These are phyloP conservation scores for Oscheius sp. DNA, from an alignment of 1,140 invertebrate species.

Conservation along the genomic window DNA sequence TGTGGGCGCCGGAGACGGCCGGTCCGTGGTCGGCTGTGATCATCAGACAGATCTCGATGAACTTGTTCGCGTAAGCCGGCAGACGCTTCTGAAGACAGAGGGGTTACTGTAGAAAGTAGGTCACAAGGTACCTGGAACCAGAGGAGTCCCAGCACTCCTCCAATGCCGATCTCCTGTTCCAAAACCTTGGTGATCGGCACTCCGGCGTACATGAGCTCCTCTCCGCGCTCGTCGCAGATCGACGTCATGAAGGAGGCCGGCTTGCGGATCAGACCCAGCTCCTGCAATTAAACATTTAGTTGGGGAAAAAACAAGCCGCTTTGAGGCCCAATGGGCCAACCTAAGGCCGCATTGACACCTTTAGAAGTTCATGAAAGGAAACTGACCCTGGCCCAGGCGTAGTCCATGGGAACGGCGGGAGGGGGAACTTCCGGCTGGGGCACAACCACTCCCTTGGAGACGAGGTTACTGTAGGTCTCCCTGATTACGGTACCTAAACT, in stretches of 20 bases:
- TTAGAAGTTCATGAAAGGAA: neutral
- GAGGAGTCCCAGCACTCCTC: constrained; percentile 89
- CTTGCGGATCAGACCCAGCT: constrained; percentile 94
- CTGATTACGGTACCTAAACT: constrained; percentile 65
- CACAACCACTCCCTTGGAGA: constrained; percentile 77
- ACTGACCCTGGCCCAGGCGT: constrained; percentile 87
- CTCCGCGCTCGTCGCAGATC: constrained; percentile 97
- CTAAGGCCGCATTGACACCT: no score
- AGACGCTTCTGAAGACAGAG: constrained; percentile 68
- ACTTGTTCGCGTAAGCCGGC: constrained; percentile 89
- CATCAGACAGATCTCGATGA: constrained; percentile 98
- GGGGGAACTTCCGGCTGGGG: constrained; percentile 87
- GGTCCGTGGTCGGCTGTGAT: constrained; percentile 98
- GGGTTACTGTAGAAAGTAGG: neutral
- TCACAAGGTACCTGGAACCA: constrained; percentile 85
- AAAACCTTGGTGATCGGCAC: constrained; percentile 93
- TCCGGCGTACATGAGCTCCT: constrained; percentile 94
- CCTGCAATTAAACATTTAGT: constrained; percentile 67
- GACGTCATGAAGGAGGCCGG: constrained; percentile 99
- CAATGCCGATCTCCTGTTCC: constrained; percentile 80
- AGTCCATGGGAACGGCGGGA: constrained; percentile 99
- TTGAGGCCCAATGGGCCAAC: neutral
- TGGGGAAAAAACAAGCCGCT: no score
- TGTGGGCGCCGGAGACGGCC: constrained; percentile 96
- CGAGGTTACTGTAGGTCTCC: constrained; percentile 76